Conservation (phyloP, 2,797 vertebrate genomes). For the Coendou prehensilis region DNA sequence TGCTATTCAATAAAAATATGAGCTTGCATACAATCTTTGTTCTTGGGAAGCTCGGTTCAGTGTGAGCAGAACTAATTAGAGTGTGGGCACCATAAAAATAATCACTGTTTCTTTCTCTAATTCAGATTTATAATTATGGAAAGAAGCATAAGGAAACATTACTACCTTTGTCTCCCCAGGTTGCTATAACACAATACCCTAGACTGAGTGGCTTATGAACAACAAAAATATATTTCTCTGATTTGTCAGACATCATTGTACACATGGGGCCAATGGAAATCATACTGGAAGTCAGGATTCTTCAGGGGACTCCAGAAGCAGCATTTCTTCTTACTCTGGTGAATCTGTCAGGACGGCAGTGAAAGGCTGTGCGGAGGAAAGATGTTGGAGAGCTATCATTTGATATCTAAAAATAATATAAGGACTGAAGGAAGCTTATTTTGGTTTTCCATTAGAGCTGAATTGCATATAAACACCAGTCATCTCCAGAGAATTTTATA, state of each 20-base stretch:
- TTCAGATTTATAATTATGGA: neutral
- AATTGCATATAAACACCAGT: neutral
- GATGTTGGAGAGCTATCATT: neutral
- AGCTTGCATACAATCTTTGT: neutral
- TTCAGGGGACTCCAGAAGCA: neutral
- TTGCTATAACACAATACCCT: neutral
- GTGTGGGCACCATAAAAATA: neutral
- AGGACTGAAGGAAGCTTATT: neutral
- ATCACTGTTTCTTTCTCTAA: neutral
- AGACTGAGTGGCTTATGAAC: neutral
- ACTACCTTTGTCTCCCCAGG: neutral
- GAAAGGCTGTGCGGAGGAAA: neutral
- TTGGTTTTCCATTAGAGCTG: neutral
- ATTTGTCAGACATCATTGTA: neutral
- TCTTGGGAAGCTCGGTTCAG: neutral
- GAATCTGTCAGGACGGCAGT: too few species aligned
- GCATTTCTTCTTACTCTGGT: neutral
- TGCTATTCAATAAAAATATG: neutral
- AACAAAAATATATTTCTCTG: neutral
- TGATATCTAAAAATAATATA: neutral
- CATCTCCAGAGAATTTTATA: neutral
- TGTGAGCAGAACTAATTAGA: neutral
- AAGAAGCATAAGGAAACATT: neutral
- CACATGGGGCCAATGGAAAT: neutral
- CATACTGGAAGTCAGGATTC: neutral